Percentiles rank a stretch among this genome's conserved stretches.
phyloP scores from a whole-genome alignment of 2,888 invertebrate genomes.

The Gnatocerus cornutus region DNA sequence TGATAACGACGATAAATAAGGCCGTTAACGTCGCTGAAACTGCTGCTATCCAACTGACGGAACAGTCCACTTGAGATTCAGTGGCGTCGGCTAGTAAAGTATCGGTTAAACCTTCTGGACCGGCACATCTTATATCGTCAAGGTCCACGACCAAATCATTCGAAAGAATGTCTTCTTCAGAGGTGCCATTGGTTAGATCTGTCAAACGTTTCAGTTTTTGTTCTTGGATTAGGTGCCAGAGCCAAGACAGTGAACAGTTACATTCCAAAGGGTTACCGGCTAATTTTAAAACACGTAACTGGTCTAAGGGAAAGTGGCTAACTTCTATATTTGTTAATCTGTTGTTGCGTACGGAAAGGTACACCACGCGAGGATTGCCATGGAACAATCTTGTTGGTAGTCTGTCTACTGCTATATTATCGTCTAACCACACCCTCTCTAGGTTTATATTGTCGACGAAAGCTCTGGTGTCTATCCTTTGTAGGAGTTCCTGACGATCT shows the following conservation, averaged over 20 bases:
- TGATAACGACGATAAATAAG: constrained; percentile 62
- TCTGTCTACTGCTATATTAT: constrained; percentile 81
- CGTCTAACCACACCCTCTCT: constrained; percentile 84
- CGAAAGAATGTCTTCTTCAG: constrained; percentile 19
- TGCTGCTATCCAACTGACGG: constrained; percentile 76
- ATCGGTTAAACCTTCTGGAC: constrained; percentile 74
- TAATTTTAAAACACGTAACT: constrained; percentile 81
- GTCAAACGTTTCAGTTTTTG: constrained; percentile 58
- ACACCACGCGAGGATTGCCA: constrained; percentile 85
- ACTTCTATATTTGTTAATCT: constrained; percentile 84
- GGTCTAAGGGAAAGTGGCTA: constrained; percentile 88
- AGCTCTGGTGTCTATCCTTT: constrained; percentile 83
- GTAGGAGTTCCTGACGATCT: constrained; percentile 79
- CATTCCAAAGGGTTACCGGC: constrained; percentile 90
- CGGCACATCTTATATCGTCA: constrained; percentile 75
- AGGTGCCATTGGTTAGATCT: constrained; percentile 10
- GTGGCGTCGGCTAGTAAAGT: constrained; percentile 75
- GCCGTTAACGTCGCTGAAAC: constrained; percentile 72
- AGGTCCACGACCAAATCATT: constrained; percentile 73
- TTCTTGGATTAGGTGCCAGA: constrained; percentile 81
- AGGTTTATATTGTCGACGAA: constrained; percentile 90
- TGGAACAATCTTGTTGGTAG: constrained; percentile 89
- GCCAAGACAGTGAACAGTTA: constrained; percentile 90
- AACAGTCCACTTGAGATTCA: constrained; percentile 78
- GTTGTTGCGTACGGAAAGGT: constrained; percentile 85